Conservation (phyloP, 2,888 invertebrate species). For the Actias luna region DNA sequence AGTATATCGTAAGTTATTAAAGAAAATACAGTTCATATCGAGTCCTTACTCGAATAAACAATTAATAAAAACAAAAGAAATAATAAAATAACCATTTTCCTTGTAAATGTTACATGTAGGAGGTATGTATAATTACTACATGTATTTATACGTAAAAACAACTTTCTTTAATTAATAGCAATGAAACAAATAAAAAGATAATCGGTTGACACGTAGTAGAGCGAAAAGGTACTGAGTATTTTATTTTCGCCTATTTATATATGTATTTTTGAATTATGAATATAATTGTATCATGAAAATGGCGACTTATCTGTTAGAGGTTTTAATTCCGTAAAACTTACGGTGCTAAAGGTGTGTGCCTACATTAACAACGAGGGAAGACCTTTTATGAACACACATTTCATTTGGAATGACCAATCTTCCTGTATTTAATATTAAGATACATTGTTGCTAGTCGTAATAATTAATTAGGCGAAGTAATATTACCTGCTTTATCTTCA, state of each 20-base stretch:
- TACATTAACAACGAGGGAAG: conserved; percentile 33
- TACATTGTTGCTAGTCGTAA: conserved; percentile 40
- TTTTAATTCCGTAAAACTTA: conserved; percentile 36
- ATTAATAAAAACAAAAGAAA: too few species aligned
- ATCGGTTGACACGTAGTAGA: too few species aligned
- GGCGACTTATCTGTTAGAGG: conserved; percentile 1
- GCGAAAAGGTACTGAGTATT: too few species aligned
- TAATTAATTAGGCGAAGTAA: conserved; percentile 26
- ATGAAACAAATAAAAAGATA: too few species aligned
- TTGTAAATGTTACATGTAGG: too few species aligned
- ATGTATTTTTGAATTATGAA: too few species aligned
- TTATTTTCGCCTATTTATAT: too few species aligned
- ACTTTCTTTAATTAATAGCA: too few species aligned
- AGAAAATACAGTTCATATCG: background rate
- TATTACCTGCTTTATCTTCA: conserved; percentile 29
- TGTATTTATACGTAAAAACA: too few species aligned
- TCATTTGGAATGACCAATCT: conserved; percentile 33
- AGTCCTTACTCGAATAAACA: background rate
- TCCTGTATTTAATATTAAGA: conserved; percentile 29
- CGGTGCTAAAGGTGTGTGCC: conserved; percentile 61
- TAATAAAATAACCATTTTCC: too few species aligned
- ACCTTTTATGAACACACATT: conserved; percentile 17
- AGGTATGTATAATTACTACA: too few species aligned
- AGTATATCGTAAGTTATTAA: background rate
- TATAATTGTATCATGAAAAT: too few species aligned